Conservation (phyloP, 2,888 invertebrate species). For the Philaethria dido region DNA sequence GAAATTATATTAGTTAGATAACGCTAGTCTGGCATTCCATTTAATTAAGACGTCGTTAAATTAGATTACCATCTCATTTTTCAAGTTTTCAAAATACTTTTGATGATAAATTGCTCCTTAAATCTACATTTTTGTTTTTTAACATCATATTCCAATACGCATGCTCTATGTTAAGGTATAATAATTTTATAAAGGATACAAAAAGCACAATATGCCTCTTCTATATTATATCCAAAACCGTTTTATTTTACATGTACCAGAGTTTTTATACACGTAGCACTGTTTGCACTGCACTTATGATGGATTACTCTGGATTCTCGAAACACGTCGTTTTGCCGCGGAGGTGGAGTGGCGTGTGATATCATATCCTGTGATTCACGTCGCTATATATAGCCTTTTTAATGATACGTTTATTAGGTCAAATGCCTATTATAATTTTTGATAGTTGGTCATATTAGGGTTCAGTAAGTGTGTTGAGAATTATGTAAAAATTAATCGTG, state of each 20-base stretch:
- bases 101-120: background rate
- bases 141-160: background rate
- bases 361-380: constrained; percentile 75
- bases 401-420: constrained; percentile 67
- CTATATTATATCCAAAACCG: background rate
- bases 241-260: constrained; percentile 20
- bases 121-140: constrained; percentile 1
- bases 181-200: constrained; percentile 17
- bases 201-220: constrained; percentile 26
- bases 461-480: background rate
- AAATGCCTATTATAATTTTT: constrained; percentile 70
- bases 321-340: constrained; percentile 62
- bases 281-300: constrained; percentile 69
- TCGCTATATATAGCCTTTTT: constrained; percentile 51
- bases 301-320: constrained; percentile 60
- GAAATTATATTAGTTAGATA: constrained; percentile 45
- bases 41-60: constrained; percentile 22
- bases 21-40: constrained; percentile 33
- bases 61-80: constrained; percentile 9
- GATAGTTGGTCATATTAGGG: constrained; percentile 42
- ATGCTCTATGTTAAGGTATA: constrained; percentile 7
- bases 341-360: constrained; percentile 66
- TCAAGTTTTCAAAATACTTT: background rate
- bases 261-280: constrained; percentile 40
- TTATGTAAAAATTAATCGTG: too few species aligned